Base-by-base conservation (phyloP, 2,888 invertebrate species). In the Drosophila pseudotalamancana region DNA sequence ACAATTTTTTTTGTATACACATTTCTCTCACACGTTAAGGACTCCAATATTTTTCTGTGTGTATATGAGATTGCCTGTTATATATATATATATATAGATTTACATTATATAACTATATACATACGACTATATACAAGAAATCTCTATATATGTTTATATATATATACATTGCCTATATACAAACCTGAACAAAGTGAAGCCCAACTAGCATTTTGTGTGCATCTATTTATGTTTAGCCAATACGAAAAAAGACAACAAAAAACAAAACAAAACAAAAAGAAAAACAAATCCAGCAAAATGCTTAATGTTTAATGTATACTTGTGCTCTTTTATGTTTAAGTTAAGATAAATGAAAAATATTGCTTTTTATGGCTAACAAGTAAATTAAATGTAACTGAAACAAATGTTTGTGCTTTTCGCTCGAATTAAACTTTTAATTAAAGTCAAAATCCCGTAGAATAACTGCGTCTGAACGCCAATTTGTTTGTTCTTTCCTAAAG, bases 11-110 rank as follows among this genome's bases (percentile, higher is more conserved):
- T 75, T 72, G 61, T 66, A 57, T 49, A 65, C 64, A 59, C 56
- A 66, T 76, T 60, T 69, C 62, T 63, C 75, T 81, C 78, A 72
- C 61, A 71, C 68, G 32, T 59, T 62, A 74, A 66, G 45, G 59
- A 86, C 83, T 79, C 69, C 49, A 73, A 80, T 76, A 83, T 82
- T 71, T 77, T 66, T 79, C 60, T 76, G 59, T 70, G 73, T 69
- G 63, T 49, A 73, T 66, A 61, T 64, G 21, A 42, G 34, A 59
- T 72, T 56, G 70, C 56, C 70, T 84, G 84, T 78, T 79, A 81
- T 77, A 66, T 75, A 78, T 59, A 77, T 79, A 81, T 77, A 66
- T 75, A 78, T 59, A 77, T 62, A 65, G 42, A 67, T 55, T 62
- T 84, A 73, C 55, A 72, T 42, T 59, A 64, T 61, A 70, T 42